phyloP scores from a whole-genome alignment of 2,888 invertebrate species.

The Eupithecia insigniata region DNA sequence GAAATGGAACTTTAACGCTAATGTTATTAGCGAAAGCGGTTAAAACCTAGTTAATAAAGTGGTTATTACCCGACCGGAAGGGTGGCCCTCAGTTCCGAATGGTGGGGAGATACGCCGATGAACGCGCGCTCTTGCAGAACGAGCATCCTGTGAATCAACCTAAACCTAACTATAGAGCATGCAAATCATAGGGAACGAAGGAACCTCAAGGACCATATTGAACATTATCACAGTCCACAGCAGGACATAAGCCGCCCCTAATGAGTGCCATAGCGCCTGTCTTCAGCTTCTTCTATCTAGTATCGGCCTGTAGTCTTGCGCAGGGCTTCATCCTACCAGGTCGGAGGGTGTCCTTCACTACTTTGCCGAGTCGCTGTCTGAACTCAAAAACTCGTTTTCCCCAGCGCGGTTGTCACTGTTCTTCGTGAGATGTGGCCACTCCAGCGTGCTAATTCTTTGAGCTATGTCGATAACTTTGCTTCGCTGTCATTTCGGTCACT shows the following conservation, averaged over 20 bases:
- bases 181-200: constrained; percentile 13
- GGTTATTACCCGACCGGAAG: constrained; percentile 51
- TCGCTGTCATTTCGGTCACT: neutral
- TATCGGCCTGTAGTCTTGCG: too few relatives aligned
- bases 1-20: neutral
- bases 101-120: constrained; percentile 59
- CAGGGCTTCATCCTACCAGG: too few relatives aligned
- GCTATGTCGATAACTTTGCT: neutral
- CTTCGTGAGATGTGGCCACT: neutral
- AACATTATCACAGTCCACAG: neutral
- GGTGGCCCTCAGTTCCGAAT: constrained; percentile 39
- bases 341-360: too few relatives aligned
- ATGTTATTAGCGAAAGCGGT: neutral
- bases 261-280: too few relatives aligned
- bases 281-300: too few relatives aligned
- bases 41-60: constrained; percentile 16
- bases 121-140: constrained; percentile 62
- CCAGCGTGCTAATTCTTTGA: neutral
- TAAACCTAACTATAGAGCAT: constrained; percentile 22
- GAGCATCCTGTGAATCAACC: constrained; percentile 53
- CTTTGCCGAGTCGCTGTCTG: too few relatives aligned
- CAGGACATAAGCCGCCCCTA: neutral
- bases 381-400: too few relatives aligned
- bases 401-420: neutral
- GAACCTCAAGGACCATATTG: neutral